Base-by-base conservation (phyloP, 2,888 invertebrate genomes). In the Andrena minutula region DNA sequence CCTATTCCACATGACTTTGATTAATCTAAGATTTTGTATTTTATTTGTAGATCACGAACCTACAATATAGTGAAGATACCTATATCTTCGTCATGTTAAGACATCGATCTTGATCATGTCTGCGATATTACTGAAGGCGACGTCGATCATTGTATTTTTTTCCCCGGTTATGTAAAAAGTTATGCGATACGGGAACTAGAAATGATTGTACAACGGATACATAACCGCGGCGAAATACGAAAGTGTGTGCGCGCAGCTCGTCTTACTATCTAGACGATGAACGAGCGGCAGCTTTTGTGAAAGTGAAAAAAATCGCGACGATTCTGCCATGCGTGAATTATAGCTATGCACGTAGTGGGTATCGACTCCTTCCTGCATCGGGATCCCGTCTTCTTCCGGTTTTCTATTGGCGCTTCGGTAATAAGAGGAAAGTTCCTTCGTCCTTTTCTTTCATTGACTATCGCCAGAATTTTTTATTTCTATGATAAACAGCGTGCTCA, bases 251-350 rank as follows among this genome's bases (percentile, higher is more conserved):
- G 47, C 16, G 35, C 41, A 35, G 16, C 26, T 47, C 23, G 60
- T 77, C 60, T 84, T 73, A 26, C 58, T 41, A 41, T 41, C 41
- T 76, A 56, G 68, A 78, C 51, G 77, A 72, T 58, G 76, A 32
- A 75, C 66, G 82, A 78, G 61, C 83, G 68, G 68, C 51, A 69
- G 74, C 72, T 89, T 90, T 90, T 85, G 91, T 91, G 93, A 92
- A 93, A 93, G 92, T 92, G 85, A 89, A 92, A 91, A 91, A 90
- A 92, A 92, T 91, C 86, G 84, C 89, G 91, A 92, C 91, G 90
- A 92, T 89, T 91, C 91, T 83, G 82, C 91, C 89, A 89, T 92
- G 92, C 92, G 92, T 92, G 89, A 92, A 92, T 91, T 91, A 91
- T 90, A 87, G 85, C 86, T 70, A 72, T 65, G 70, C 77, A 75